Evolutionary conservation across 2,797 vertebrate genomes (phyloP).

Genomic region (Moxostoma hubbsi): DNA sequence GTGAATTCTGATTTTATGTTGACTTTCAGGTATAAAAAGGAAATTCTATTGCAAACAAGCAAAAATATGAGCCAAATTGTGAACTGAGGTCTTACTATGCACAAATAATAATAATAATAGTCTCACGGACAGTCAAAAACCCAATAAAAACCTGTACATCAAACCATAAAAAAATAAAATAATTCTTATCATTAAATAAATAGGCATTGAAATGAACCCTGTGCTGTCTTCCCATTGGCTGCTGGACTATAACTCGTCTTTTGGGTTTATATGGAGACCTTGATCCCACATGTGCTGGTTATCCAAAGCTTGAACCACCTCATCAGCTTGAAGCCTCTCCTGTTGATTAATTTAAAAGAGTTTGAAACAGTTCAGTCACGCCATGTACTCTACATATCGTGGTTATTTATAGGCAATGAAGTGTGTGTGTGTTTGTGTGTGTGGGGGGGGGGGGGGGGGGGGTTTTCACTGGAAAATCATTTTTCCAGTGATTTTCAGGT

Average conservation of each 20-base stretch:
- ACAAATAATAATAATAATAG: constrained; percentile 15
- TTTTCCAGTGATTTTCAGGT: too few species aligned
- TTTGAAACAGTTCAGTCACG: too few species aligned
- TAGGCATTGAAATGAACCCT: constrained; percentile 69
- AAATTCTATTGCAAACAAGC: too few species aligned
- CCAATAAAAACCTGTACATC: constrained; percentile 73
- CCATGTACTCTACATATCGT: too few species aligned
- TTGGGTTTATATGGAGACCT: constrained; percentile 88
- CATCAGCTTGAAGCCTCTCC: constrained; percentile 94
- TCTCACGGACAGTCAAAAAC: constrained; percentile 47
- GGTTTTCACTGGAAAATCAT: too few species aligned
- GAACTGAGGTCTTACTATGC: constrained; percentile 11
- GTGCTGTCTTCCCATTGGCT: constrained; percentile 38
- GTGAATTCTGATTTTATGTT: neutral
- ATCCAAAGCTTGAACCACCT: constrained; percentile 88
- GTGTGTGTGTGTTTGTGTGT: too few species aligned
- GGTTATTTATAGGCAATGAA: too few species aligned
- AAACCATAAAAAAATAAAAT: constrained; percentile 97
- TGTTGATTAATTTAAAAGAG: constrained; percentile 58
- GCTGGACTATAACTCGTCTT: constrained; percentile 87
- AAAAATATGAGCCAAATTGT: neutral
- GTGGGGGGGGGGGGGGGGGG: too few species aligned
- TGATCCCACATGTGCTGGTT: constrained; percentile 75
- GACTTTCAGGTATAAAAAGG: neutral
- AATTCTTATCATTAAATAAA: constrained; percentile 95